Evolutionary conservation across 2,797 vertebrate species (phyloP).

Genomic region (Chelon labrosus): DNA sequence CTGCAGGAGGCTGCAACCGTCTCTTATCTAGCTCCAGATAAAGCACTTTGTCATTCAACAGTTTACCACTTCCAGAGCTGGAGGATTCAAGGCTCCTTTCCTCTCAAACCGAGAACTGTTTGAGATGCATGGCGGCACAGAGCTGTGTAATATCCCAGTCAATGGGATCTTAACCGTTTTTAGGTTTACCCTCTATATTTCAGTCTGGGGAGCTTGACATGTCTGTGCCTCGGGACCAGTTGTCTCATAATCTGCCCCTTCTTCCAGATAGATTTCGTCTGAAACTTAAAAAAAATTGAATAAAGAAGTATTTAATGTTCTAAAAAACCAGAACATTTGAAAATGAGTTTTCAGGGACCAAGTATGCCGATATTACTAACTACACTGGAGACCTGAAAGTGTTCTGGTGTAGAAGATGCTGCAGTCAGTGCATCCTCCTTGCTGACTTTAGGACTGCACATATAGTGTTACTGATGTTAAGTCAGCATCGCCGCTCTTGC

Average conservation of each 20-base stretch:
- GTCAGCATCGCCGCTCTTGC: not conserved
- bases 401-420: not conserved
- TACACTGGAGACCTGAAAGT: not conserved
- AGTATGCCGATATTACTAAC: not conserved
- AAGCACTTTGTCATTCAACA: slow-evolving; percentile 69
- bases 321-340: too few species aligned
- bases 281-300: too few species aligned
- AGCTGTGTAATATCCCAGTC: slow-evolving; percentile 1
- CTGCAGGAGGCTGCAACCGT: slow-evolving; percentile 71
- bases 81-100: slow-evolving; percentile 42
- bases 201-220: too few species aligned
- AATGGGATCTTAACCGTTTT: not conserved
- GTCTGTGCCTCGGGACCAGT: too few species aligned
- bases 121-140: slow-evolving; percentile 39
- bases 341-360: too few species aligned
- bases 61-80: slow-evolving; percentile 61
- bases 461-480: not conserved
- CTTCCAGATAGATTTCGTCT: too few species aligned
- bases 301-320: too few species aligned
- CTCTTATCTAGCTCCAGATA: slow-evolving; percentile 72
- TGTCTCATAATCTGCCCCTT: too few species aligned
- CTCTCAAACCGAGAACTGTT: slow-evolving; percentile 45
- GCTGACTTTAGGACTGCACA: not conserved
- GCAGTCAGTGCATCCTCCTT: not conserved
- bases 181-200: slow-evolving; percentile 2